Evolutionary conservation across 1,140 invertebrate genomes (phyloP), one percentile per base, ranked within the genome.

Genomic region (Hypothenemus hampei): DNA sequence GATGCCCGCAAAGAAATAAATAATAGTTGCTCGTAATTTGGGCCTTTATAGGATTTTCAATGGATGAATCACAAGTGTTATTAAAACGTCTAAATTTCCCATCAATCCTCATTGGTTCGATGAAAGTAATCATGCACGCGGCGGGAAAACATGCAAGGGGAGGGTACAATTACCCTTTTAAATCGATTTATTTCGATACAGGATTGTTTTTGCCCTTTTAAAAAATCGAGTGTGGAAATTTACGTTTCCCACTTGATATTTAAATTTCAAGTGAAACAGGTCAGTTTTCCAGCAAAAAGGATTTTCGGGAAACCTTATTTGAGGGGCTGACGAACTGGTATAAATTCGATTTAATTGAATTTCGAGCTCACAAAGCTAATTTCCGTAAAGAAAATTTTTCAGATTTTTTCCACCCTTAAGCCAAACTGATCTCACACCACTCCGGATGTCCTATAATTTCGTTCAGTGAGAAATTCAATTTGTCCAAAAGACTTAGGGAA

Each of bases 131-230:
- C 50, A 53, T 53, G 50, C 50, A 53, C 29, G 43, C 50, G 6
- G 15, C 26, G 35, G 50, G 22, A n/a, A 31, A 23, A 53, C 50
- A 53, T 44, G 50, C 41, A 53, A 53, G 44, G 36, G 50, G 50
- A 53, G 50, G 50, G 40, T 15, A 10, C 43, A 53, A 53, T 53
- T 53, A 53, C 50, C 50, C 50, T 53, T 53, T 44, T 44, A 53
- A 44, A 53, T 53, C 50, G 50, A 53, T 53, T 36, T 44, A 43
- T 44, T 44, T 20, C 41, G 50, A 53, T 44, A 53, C 40, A 36
- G 50, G 18, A 44, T 21, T 53, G 39, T 53, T 53, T 50, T 51
- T 40, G 48, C 23, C 22, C 36, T 51, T 51, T 51, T 22, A 24
- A 41, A 51, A 51, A 18, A 11, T 16, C 4, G 21, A 51, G 48